phyloP scores from a whole-genome alignment of 2,113 vertebrate species.

The Oncorhynchus keta region DNA sequence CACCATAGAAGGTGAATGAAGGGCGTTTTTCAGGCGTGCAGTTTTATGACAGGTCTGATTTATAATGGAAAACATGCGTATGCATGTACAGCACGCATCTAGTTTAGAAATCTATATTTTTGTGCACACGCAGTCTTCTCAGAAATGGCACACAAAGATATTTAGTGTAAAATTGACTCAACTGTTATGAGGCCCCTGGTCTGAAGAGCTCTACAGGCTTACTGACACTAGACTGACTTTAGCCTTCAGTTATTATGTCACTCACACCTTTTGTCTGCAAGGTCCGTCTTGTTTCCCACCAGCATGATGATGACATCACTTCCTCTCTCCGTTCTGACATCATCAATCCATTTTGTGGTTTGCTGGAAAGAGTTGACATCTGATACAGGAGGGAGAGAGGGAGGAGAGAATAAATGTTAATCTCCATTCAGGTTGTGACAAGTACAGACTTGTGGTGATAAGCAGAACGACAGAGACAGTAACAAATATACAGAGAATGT shows the following conservation, averaged over 20 bases:
- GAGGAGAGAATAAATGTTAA: background rate
- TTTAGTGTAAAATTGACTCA: no score
- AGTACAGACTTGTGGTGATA: background rate
- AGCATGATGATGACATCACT: conserved; percentile 99
- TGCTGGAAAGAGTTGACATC: conserved; percentile 99
- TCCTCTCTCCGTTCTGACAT: conserved; percentile 97
- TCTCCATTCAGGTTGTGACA: background rate
- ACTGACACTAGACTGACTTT: background rate
- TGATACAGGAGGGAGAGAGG: conserved; percentile 42
- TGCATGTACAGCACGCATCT: no score
- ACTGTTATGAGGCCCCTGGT: no score
- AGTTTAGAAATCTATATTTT: no score
- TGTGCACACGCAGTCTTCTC: no score
- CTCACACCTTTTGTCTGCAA: conserved; percentile 93
- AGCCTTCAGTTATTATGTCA: background rate
- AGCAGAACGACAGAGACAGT: background rate
- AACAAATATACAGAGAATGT: background rate
- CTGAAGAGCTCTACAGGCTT: background rate
- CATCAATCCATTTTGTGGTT: conserved; percentile 99
- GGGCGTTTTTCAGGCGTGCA: no score
- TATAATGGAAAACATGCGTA: no score
- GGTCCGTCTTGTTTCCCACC: conserved; percentile 98
- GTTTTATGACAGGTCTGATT: no score
- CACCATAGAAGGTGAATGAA: no score
- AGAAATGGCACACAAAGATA: no score